A percentile compares a stretch with the other conserved stretches of the same genome.
Evolutionary conservation across 2,888 invertebrate species (phyloP).

Genomic region (Pristionchus fissidentatus): DNA sequence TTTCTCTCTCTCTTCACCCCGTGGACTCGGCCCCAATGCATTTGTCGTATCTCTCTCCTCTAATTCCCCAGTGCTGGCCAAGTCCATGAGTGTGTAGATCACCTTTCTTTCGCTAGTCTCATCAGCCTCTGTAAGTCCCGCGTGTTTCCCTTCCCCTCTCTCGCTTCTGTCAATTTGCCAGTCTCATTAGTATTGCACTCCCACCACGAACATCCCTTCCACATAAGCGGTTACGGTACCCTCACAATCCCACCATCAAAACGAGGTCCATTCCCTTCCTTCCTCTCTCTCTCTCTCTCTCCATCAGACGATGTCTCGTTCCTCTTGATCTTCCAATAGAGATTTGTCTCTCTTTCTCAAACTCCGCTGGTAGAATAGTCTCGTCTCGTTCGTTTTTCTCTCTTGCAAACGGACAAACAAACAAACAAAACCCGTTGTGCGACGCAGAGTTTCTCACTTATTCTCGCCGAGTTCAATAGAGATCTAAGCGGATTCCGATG

Average conservation of each 20-base stretch:
- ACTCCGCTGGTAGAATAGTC: no score
- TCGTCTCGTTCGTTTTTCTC: constrained; percentile 17
- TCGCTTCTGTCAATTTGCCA: constrained; percentile 32
- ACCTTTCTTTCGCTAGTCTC: constrained; percentile 22
- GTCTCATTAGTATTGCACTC: constrained; percentile 18
- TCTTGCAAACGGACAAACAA: constrained; percentile 33
- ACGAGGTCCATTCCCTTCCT: not conserved
- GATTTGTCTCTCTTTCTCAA: not conserved
- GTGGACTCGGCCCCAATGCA: not conserved
- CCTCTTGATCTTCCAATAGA: constrained; percentile 32
- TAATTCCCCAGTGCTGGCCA: not conserved
- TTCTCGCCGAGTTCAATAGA: constrained; percentile 28
- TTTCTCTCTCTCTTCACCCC: no score
- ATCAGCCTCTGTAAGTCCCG: not conserved
- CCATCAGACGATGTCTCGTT: not conserved
- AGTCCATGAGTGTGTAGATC: not conserved
- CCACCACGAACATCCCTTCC: no score
- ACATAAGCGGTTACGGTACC: constrained; percentile 1
- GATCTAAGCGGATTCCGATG: no score
- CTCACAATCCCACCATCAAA: not conserved
- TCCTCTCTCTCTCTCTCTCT: not conserved
- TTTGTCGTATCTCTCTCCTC: not conserved
- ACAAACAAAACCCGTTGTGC: not conserved
- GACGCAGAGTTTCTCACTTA: constrained; percentile 1
- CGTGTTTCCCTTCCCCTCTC: not conserved